A percentile compares a stretch with the other conserved stretches of the same genome.
These are phyloP conservation scores for Carassius auratus DNA, from an alignment of 2,113 vertebrate species.

Conservation along the genomic window DNA sequence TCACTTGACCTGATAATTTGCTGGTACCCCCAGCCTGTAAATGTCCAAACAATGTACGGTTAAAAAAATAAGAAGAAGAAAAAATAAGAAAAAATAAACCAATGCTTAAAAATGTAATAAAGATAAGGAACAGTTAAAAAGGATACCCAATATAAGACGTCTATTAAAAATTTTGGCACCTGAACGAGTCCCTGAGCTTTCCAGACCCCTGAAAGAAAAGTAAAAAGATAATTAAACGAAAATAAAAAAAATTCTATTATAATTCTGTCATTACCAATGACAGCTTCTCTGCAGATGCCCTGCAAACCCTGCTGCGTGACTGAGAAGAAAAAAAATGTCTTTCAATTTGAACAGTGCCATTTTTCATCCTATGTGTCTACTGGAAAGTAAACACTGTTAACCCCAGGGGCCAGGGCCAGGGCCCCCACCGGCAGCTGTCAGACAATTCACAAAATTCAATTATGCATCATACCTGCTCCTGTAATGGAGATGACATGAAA, in stretches of 20 bases:
- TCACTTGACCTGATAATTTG: too few relatives aligned
- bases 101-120: not conserved
- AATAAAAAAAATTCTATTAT: not conserved
- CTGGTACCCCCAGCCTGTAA: too few relatives aligned
- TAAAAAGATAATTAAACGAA: not conserved
- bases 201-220: not conserved
- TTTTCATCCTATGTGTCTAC: constrained; percentile 16
- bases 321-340: constrained; percentile 6
- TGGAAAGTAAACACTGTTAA: constrained; percentile 46
- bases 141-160: not conserved
- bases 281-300: constrained; percentile 1
- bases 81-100: too few relatives aligned
- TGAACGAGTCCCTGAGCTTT: not conserved
- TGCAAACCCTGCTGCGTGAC: not conserved
- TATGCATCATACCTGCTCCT: constrained; percentile 37
- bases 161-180: not conserved
- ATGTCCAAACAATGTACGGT: too few relatives aligned
- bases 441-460: constrained; percentile 43
- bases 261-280: constrained; percentile 1
- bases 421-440: constrained; percentile 15
- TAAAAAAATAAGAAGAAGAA: too few relatives aligned
- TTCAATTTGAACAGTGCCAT: constrained; percentile 23
- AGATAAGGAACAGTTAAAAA: not conserved
- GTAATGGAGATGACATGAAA: constrained; percentile 41
- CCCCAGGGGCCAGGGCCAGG: constrained; percentile 14